A percentile compares a stretch with the other conserved stretches of the same genome.
These are phyloP conservation scores for Campylomormyrus tamandua DNA, from an alignment of 2,113 vertebrate species.

Conservation along the genomic window DNA sequence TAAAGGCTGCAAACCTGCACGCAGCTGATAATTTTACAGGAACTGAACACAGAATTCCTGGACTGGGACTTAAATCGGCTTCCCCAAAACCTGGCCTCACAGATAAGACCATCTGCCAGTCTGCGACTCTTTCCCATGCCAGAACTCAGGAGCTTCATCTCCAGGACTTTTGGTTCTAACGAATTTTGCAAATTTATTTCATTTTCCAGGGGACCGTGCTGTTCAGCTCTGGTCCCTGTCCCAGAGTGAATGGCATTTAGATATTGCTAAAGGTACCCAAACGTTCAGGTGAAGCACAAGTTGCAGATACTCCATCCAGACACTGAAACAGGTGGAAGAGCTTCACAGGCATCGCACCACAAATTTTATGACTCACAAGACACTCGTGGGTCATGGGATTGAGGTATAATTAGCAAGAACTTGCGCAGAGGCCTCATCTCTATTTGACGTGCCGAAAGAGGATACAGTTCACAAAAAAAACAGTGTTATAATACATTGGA, in stretches of 20 bases:
- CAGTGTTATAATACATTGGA: background rate
- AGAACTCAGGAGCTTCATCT: conserved; percentile 24
- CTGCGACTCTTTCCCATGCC: conserved; percentile 6
- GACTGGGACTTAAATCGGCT: background rate
- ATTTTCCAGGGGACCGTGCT: conserved; percentile 15
- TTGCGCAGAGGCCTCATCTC: background rate
- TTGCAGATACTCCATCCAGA: background rate
- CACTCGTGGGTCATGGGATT: background rate
- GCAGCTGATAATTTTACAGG: conserved; percentile 8
- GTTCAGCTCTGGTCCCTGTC: conserved; percentile 22
- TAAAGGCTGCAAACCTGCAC: background rate
- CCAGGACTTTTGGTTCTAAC: conserved; percentile 17
- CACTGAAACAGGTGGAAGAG: background rate
- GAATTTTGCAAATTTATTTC: conserved; percentile 21
- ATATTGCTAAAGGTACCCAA: background rate
- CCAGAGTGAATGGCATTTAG: conserved; percentile 17
- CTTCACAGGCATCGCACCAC: background rate
- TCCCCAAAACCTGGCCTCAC: conserved; percentile 19
- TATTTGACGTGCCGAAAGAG: background rate
- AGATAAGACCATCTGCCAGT: conserved; percentile 29
- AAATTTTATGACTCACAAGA: background rate
- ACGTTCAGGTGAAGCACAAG: background rate
- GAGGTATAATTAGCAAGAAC: background rate
- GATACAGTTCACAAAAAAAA: background rate
- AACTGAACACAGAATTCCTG: conserved; percentile 13